A percentile compares a stretch with the other conserved stretches of the same genome.
These are phyloP conservation scores for Tetranychus truncatus DNA, from an alignment of 2,888 invertebrate species.

Conservation along the genomic window DNA sequence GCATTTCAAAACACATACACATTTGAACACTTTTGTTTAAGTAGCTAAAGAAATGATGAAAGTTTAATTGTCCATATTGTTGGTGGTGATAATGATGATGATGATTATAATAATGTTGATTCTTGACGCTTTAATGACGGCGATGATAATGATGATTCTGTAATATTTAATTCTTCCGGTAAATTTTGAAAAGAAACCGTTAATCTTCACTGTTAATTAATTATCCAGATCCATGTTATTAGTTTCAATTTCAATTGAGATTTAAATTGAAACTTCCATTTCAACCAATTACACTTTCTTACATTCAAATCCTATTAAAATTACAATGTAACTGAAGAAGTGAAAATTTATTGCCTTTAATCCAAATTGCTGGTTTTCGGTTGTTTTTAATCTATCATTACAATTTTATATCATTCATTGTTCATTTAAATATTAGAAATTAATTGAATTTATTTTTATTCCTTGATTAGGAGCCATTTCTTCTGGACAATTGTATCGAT, in stretches of 20 bases:
- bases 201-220: no score
- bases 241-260: no score
- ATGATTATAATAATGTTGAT: background rate
- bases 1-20: background rate
- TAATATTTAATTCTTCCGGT: background rate
- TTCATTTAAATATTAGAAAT: background rate
- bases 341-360: no score
- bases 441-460: background rate
- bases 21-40: background rate
- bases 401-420: background rate
- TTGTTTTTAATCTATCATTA: background rate
- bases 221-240: no score
- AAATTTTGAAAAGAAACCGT: background rate
- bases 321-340: no score
- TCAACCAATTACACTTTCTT: no score
- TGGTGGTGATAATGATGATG: background rate
- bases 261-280: no score
- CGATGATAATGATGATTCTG: background rate
- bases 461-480: slow-evolving; percentile 15
- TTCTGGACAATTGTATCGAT: slow-evolving; percentile 10
- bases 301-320: no score
- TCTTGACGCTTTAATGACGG: background rate
- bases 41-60: background rate
- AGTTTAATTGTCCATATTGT: background rate
- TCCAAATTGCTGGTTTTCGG: no score